Percentiles rank a stretch among this genome's conserved stretches.
Evolutionary conservation across 2,113 vertebrate genomes (phyloP).

Genomic region (Paradoxurus hermaphroditus): DNA sequence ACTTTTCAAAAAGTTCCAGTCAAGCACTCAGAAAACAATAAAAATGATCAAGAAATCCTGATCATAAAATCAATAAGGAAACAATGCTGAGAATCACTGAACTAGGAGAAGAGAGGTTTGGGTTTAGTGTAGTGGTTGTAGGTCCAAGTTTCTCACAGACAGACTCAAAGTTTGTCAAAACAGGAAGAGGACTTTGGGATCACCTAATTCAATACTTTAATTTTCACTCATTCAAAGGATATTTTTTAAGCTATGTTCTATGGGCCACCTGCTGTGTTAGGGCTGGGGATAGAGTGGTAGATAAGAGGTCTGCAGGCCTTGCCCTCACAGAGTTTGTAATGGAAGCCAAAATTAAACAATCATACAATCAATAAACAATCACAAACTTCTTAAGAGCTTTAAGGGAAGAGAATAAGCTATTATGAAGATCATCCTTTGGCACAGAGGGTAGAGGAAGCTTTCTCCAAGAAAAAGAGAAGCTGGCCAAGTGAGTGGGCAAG

Average conservation of each 20-base stretch:
- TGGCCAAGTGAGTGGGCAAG: not conserved
- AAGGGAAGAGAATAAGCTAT: not conserved
- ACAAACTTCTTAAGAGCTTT: not conserved
- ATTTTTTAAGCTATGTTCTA: not conserved
- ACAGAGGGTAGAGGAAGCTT: accelerated
- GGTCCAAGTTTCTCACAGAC: not conserved
- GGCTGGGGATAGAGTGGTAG: not conserved
- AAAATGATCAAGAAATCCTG: not conserved
- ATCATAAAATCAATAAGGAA: not conserved
- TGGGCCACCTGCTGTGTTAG: not conserved
- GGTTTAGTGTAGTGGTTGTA: not conserved
- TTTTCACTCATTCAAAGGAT: not conserved
- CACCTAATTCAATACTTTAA: not conserved
- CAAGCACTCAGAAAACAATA: not conserved
- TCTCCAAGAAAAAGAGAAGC: not conserved
- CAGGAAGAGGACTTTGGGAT: not conserved
- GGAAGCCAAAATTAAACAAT: not conserved
- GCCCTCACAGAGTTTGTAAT: not conserved
- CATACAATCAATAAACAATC: not conserved
- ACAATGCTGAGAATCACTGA: not conserved
- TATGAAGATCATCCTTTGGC: not conserved
- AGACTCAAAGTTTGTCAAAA: not conserved
- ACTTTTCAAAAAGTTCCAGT: not conserved
- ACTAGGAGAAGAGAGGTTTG: not conserved
- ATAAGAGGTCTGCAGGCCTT: not conserved